Conservation (phyloP, 2,113 vertebrate genomes). For the Vulpes vulpes region DNA sequence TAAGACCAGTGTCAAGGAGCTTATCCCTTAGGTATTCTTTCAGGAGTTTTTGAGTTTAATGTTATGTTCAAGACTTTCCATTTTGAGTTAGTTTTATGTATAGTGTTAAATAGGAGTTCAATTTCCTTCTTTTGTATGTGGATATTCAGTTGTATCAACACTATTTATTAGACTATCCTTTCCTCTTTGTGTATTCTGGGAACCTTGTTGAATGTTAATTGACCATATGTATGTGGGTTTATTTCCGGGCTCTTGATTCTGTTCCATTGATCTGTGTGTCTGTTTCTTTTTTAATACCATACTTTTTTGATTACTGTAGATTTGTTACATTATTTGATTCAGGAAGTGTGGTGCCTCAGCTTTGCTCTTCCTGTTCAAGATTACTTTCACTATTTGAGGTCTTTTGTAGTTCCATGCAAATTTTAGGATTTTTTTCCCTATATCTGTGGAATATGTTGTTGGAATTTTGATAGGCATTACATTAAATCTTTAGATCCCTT, state of each 20-base stretch:
- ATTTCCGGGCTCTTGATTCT: background rate
- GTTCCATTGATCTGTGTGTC: background rate
- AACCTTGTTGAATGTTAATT: background rate
- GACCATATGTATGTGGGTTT: background rate
- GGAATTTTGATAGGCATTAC: background rate
- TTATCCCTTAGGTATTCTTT: background rate
- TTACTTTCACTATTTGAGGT: background rate
- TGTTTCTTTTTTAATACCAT: background rate
- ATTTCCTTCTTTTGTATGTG: background rate
- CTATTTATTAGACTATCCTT: background rate
- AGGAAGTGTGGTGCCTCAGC: background rate
- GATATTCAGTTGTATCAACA: background rate
- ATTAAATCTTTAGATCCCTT: background rate
- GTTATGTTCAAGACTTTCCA: background rate
- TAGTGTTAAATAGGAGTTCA: background rate
- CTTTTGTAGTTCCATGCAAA: background rate
- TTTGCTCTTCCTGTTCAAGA: background rate
- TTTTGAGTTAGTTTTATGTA: background rate
- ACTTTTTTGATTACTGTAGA: background rate
- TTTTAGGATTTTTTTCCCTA: background rate
- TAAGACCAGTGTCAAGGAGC: background rate
- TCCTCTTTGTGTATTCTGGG: background rate
- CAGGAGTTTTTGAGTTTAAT: background rate
- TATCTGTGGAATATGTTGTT: background rate
- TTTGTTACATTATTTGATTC: no score